phyloP scores from a whole-genome alignment of 2,888 invertebrate genomes.

The Encarsia formosa region DNA sequence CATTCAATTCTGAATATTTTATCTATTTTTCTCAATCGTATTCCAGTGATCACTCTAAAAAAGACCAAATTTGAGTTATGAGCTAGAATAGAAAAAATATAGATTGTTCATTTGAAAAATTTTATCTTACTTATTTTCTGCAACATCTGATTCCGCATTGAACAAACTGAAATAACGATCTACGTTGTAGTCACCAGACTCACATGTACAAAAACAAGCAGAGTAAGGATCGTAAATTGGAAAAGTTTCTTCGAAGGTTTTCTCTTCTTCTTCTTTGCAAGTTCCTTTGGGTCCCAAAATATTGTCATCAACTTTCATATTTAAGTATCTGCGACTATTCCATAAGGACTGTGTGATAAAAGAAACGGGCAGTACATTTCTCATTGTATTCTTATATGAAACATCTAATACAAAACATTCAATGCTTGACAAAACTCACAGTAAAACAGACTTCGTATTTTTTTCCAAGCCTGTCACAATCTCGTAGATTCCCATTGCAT shows the following conservation, averaged over 20 bases:
- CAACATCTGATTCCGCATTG: constrained; percentile 47
- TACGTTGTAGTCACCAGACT: constrained; percentile 65
- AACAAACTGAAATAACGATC: constrained; percentile 79
- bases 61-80: too few relatives aligned
- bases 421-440: constrained; percentile 58
- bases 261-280: constrained; percentile 56
- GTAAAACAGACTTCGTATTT: constrained; percentile 79
- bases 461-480: background rate
- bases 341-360: background rate
- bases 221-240: too few relatives aligned
- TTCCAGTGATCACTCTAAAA: constrained; percentile 77
- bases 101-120: too few relatives aligned
- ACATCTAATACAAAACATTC: too few relatives aligned
- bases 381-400: background rate
- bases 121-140: constrained; percentile 39
- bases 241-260: too few relatives aligned
- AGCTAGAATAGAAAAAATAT: too few relatives aligned
- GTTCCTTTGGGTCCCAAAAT: constrained; percentile 57
- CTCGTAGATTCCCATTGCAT: constrained; percentile 8
- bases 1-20: constrained; percentile 78
- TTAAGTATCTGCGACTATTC: constrained; percentile 61
- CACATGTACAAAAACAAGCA: constrained; percentile 85
- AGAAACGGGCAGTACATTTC: background rate
- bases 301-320: constrained; percentile 70
- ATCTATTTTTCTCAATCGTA: constrained; percentile 69